phyloP scores from a whole-genome alignment of 2,113 vertebrate genomes.

The Tachysurus fulvidraco region DNA sequence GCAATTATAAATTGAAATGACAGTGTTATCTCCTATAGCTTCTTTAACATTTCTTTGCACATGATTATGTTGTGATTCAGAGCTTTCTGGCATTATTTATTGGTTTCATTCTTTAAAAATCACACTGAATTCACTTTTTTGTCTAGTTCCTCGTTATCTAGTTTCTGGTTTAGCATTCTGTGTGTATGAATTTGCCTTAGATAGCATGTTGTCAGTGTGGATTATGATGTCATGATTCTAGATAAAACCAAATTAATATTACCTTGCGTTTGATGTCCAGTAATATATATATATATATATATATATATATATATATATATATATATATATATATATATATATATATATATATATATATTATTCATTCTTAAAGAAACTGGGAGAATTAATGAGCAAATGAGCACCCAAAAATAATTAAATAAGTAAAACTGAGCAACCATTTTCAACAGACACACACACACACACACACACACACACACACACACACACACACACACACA shows the following conservation, averaged over 20 bases:
- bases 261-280: background rate
- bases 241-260: constrained; percentile 12
- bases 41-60: background rate
- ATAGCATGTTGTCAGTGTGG: background rate
- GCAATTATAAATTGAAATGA: background rate
- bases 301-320: no score
- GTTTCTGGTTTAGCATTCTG: background rate
- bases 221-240: background rate
- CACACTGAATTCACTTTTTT: background rate
- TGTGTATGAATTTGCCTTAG: background rate
- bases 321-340: no score
- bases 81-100: background rate
- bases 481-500: background rate
- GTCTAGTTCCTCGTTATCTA: background rate
- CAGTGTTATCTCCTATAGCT: background rate
- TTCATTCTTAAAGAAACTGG: background rate
- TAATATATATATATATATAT: background rate
- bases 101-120: background rate
- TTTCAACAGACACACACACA: background rate
- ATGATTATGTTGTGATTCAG: background rate
- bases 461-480: background rate
- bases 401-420: background rate
- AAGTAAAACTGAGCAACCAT: no score
- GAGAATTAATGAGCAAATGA: background rate
- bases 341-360: background rate